Evolutionary conservation across 2,888 invertebrate species (phyloP).

Genomic region (Sepioteuthis lessoniana): DNA sequence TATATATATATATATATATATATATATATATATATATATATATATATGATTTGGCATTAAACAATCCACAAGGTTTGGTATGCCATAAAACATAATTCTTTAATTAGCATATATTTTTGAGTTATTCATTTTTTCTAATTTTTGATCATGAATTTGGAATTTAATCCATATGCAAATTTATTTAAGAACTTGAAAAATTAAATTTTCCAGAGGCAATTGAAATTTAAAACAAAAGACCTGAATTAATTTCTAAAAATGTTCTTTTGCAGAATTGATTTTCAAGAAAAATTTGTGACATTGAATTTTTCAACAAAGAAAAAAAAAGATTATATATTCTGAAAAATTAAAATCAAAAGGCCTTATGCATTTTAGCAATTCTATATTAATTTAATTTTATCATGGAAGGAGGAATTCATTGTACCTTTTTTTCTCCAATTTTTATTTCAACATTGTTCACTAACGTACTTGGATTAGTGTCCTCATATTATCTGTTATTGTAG

Average conservation of each 20-base stretch:
- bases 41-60: too few species aligned
- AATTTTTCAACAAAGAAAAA: neutral
- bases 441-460: too few species aligned
- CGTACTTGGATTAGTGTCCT: too few species aligned
- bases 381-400: too few species aligned
- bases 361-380: too few species aligned
- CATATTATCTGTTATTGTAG: too few species aligned
- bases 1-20: too few species aligned
- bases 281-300: neutral
- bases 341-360: neutral
- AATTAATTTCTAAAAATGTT: neutral
- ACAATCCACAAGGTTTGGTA: too few species aligned
- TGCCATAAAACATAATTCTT: too few species aligned
- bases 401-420: too few species aligned
- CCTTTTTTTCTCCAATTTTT: too few species aligned
- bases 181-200: neutral
- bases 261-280: neutral
- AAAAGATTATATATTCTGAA: neutral
- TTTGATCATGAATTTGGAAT: neutral
- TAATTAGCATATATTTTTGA: neutral
- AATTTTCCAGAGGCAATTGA: neutral
- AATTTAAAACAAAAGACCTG: neutral
- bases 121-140: neutral
- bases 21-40: too few species aligned
- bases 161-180: neutral